Percentiles rank a stretch among this genome's conserved stretches.
Evolutionary conservation across 2,113 vertebrate species (phyloP).

Genomic region (Psephotus haematonotus): DNA sequence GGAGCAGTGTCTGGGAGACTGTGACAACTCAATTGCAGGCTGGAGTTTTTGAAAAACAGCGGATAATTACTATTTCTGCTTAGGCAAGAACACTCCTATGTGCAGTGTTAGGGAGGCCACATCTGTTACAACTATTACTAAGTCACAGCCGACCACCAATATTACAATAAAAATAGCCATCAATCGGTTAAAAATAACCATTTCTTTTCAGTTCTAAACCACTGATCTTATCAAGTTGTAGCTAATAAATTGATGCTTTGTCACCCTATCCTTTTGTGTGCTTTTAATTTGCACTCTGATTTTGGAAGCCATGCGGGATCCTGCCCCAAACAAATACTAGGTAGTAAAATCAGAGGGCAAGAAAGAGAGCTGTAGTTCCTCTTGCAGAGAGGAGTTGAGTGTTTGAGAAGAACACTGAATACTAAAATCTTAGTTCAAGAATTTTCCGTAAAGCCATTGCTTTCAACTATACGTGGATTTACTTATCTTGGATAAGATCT

Average conservation of each 20-base stretch:
- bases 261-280: background rate
- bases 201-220: constrained; percentile 44
- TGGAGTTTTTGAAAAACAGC: constrained; percentile 68
- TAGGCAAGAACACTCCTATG: constrained; percentile 30
- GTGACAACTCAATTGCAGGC: constrained; percentile 77
- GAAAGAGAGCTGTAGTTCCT: background rate
- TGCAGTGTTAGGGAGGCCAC: constrained; percentile 50
- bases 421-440: background rate
- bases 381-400: background rate
- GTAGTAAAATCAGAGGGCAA: background rate
- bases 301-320: background rate
- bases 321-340: background rate
- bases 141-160: constrained; percentile 47
- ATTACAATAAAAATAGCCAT: constrained; percentile 70
- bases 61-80: constrained; percentile 67
- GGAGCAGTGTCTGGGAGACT: constrained; percentile 70
- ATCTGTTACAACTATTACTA: constrained; percentile 74
- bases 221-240: constrained; percentile 7
- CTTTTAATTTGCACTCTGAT: background rate
- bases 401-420: background rate
- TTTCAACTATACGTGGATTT: background rate
- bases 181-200: constrained; percentile 55
- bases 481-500: background rate
- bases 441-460: background rate
- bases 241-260: background rate